Evolutionary conservation across 2,113 vertebrate genomes (phyloP), one percentile per base, ranked within the genome.

Genomic region (Aythya baeri): DNA sequence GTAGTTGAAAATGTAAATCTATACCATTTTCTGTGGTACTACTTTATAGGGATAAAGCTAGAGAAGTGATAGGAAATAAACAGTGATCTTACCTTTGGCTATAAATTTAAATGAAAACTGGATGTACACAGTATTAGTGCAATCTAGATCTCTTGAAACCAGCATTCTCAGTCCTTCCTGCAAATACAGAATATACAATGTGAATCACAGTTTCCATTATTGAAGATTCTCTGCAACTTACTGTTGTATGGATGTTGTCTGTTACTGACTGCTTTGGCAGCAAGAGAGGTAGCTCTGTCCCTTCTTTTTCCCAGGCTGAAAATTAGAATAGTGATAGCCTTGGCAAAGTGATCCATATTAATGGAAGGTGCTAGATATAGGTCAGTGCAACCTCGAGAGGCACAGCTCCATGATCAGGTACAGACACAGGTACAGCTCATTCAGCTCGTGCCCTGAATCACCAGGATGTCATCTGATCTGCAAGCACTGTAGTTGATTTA

Each of bases 21-120:
- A 8, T 62, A 46, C 83, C 73, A 2, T 80, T 74, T 66, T 70
- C 58, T 83, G 23, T 61, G 52, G 36, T 68, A 20, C 12, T 83
- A 23, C 12, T 43, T 18, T 25, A 13, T 41, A 63, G 5, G 8
- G 86, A 49, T 17, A 70, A 65, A 78, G 38, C 31, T 66, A 18
- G 31, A 58, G n/a, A 91, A 89, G 12, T 17, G 29, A 71, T 4
- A 55, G 38, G 21, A 92, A 94, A 63, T 81, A 27, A 93, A 66
- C 1, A 17, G 11, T 67, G 32, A 65, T 66, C 97, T 97, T 97
- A 99, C 99, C 99, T 98, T 99, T 99, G 43, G 99, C 98, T 97
- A 99, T 99, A 97, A 99, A 99, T 96, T 99, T 99, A 88, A 99
- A 99, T 74, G 99, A 99, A 97, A 99, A 99, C 95, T 99, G 99